Evolutionary conservation across 2,113 vertebrate species (phyloP).

Genomic region (Oreocharis arfaki): DNA sequence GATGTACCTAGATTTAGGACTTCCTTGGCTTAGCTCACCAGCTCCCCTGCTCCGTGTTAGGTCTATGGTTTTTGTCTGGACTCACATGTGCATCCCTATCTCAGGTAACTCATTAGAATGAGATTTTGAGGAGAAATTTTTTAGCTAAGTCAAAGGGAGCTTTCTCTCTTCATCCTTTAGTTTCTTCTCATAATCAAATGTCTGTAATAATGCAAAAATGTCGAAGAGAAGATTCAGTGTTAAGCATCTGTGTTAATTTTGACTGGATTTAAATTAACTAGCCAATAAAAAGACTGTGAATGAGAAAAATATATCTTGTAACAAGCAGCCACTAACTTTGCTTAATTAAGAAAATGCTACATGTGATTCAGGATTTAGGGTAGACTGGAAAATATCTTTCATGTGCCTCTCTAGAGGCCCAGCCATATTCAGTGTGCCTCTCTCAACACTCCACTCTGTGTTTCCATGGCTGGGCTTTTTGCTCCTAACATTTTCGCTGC

Average conservation of each 20-base stretch:
- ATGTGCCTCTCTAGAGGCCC: background rate
- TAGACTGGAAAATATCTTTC: background rate
- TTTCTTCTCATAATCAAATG: background rate
- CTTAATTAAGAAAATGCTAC: background rate
- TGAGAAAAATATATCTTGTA: background rate
- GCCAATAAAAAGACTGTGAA: background rate
- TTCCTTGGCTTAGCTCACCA: background rate
- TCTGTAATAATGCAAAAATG: background rate
- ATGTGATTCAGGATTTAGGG: background rate
- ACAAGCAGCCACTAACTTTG: background rate
- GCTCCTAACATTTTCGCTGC: background rate
- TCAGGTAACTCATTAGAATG: background rate
- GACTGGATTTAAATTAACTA: background rate
- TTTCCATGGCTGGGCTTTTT: background rate
- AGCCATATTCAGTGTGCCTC: background rate
- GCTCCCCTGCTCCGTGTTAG: rapidly evolving
- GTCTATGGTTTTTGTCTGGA: background rate
- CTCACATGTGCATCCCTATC: background rate
- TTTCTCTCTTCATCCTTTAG: background rate
- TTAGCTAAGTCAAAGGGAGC: background rate
- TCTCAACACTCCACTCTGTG: background rate
- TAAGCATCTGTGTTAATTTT: background rate
- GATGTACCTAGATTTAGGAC: background rate
- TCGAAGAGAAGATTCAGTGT: background rate
- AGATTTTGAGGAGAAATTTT: background rate